Evolutionary conservation across 2,888 invertebrate species (phyloP).

Genomic region (Caenorhabditis virilis): DNA sequence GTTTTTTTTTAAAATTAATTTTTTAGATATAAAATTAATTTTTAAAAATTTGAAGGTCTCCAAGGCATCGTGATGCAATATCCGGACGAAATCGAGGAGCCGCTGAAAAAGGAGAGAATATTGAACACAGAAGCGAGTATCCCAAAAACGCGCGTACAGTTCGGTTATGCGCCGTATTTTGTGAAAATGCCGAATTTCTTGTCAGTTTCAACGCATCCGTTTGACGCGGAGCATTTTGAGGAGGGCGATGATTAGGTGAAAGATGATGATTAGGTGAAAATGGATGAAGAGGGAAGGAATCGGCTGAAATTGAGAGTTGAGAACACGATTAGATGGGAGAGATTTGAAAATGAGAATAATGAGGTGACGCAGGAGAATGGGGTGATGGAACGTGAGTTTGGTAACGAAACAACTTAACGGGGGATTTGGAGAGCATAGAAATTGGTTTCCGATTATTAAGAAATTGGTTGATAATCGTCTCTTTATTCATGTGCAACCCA

Average conservation of each 20-base stretch:
- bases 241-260: too few relatives aligned
- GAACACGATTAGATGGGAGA: constrained; percentile 93
- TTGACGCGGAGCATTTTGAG: constrained; percentile 84
- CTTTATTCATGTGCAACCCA: too few relatives aligned
- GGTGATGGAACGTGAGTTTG: constrained; percentile 84
- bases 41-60: constrained; percentile 20
- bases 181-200: constrained; percentile 86
- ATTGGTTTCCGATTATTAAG: too few relatives aligned
- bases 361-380: constrained; percentile 86
- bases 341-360: constrained; percentile 74
- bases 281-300: constrained; percentile 95
- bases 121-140: constrained; percentile 13
- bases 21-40: background rate
- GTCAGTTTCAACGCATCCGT: constrained; percentile 94
- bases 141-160: constrained; percentile 10
- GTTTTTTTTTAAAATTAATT: background rate
- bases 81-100: constrained; percentile 40
- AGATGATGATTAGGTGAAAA: constrained; percentile 90
- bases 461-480: too few relatives aligned
- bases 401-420: constrained; percentile 96
- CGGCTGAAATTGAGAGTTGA: constrained; percentile 78
- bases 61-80: constrained; percentile 41
- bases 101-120: constrained; percentile 13
- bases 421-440: too few relatives aligned
- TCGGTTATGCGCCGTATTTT: constrained; percentile 19